Percentiles rank a stretch among this genome's conserved stretches.
Evolutionary conservation across 2,797 vertebrate species (phyloP).

Genomic region (Diglossa cyanea): DNA sequence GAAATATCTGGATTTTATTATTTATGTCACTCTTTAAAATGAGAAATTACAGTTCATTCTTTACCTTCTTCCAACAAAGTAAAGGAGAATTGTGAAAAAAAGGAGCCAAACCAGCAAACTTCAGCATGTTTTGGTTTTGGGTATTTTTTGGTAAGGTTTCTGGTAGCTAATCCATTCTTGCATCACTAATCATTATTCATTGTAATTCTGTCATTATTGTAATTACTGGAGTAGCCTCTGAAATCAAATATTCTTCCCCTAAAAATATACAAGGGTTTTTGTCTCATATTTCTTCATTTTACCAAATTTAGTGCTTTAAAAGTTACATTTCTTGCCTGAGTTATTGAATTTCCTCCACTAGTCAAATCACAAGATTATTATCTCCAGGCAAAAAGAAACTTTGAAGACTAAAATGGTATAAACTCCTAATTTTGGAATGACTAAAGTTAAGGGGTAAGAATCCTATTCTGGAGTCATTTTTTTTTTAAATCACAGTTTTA

Average conservation of each 20-base stretch:
- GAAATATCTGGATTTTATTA: background rate
- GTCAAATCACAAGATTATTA: background rate
- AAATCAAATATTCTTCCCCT: background rate
- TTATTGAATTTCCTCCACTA: background rate
- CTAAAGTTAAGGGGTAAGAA: background rate
- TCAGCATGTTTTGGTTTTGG: background rate
- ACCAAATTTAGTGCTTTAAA: background rate
- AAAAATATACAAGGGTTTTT: background rate
- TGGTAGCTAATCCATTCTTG: background rate
- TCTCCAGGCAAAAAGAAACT: background rate
- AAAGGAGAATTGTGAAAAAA: background rate
- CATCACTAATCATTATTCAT: background rate
- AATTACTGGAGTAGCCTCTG: background rate
- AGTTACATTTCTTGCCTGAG: background rate
- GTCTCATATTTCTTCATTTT: background rate
- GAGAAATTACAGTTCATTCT: background rate
- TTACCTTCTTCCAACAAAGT: background rate
- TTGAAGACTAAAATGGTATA: background rate
- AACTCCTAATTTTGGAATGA: background rate
- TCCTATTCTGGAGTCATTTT: background rate
- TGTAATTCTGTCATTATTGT: background rate
- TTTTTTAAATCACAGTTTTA: background rate
- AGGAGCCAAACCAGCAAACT: background rate
- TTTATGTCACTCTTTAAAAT: background rate
- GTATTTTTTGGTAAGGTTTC: background rate